Percentiles rank a stretch among this genome's conserved stretches.
phyloP scores from a whole-genome alignment of 2,888 invertebrate species.

The Perithous albicinctus region DNA sequence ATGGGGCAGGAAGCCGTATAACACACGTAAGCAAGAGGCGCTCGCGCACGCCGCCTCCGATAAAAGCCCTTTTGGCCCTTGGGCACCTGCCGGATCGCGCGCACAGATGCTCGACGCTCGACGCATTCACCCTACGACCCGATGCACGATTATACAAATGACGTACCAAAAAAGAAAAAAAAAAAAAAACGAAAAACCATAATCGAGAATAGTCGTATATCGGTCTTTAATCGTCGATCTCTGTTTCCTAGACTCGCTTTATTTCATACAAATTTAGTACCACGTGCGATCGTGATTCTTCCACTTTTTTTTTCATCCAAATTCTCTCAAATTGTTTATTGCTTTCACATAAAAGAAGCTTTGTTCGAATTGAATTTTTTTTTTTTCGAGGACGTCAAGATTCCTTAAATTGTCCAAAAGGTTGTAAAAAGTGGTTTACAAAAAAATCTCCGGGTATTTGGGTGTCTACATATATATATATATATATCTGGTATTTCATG shows the following conservation, averaged over 20 bases:
- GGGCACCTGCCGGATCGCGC: constrained; percentile 79
- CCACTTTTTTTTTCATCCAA: not conserved
- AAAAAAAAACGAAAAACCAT: not conserved
- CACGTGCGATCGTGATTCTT: not conserved
- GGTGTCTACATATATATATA: too few species aligned
- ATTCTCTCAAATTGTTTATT: not conserved
- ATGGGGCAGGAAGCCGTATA: constrained; percentile 75
- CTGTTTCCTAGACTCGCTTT: constrained; percentile 30
- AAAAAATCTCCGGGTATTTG: too few species aligned
- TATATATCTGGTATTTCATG: too few species aligned
- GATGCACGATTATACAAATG: constrained; percentile 76
- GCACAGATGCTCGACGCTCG: constrained; percentile 75
- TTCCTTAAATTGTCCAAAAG: too few species aligned
- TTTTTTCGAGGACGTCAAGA: too few species aligned
- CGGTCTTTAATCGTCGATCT: constrained; percentile 16
- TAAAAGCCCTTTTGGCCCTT: constrained; percentile 78
- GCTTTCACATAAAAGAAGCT: too few species aligned
- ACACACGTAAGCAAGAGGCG: constrained; percentile 62
- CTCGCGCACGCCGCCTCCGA: constrained; percentile 70
- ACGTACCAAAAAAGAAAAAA: constrained; percentile 62
- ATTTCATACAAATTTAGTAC: constrained; percentile 11
- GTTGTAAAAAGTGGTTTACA: too few species aligned
- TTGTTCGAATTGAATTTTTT: too few species aligned
- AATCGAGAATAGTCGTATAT: not conserved
- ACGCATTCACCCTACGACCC: constrained; percentile 25